A percentile compares a stretch with the other conserved stretches of the same genome.
These are phyloP conservation scores for Mactra quadrangularis DNA, from an alignment of 1,140 invertebrate species.

Conservation along the genomic window DNA sequence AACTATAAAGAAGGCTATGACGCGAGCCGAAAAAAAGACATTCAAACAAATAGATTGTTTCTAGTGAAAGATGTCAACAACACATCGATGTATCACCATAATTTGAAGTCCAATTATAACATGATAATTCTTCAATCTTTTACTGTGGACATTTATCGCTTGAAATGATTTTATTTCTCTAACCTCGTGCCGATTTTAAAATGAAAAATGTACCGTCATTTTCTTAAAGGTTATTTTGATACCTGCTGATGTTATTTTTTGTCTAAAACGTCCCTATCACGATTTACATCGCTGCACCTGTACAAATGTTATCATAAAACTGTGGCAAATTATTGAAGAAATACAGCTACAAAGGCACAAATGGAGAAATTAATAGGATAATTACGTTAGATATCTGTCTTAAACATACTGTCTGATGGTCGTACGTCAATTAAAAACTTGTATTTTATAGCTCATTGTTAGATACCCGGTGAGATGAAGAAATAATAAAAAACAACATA, in stretches of 20 bases:
- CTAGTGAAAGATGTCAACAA: no score
- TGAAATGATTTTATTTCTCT: no score
- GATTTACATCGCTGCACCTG: constrained; percentile 29
- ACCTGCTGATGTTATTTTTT: not conserved
- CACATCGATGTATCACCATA: no score
- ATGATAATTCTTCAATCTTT: no score
- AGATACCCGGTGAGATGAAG: not conserved
- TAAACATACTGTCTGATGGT: not conserved
- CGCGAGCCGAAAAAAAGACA: no score
- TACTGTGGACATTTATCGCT: no score
- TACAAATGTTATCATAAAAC: constrained; percentile 39
- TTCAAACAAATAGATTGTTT: no score
- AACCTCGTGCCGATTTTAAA: no score
- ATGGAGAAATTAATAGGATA: constrained; percentile 32
- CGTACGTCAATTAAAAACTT: constrained; percentile 4
- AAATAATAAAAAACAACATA: not conserved
- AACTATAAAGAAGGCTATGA: no score
- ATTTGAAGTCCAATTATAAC: no score
- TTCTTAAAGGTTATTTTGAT: not conserved
- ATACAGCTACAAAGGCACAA: constrained; percentile 20
- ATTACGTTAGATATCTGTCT: constrained; percentile 39
- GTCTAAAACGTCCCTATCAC: not conserved
- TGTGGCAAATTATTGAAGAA: constrained; percentile 18
- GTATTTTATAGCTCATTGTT: constrained; percentile 44
- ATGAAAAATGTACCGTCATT: no score